Conservation (phyloP, 2,113 vertebrate species). For the Nyctibius bracteatus region DNA sequence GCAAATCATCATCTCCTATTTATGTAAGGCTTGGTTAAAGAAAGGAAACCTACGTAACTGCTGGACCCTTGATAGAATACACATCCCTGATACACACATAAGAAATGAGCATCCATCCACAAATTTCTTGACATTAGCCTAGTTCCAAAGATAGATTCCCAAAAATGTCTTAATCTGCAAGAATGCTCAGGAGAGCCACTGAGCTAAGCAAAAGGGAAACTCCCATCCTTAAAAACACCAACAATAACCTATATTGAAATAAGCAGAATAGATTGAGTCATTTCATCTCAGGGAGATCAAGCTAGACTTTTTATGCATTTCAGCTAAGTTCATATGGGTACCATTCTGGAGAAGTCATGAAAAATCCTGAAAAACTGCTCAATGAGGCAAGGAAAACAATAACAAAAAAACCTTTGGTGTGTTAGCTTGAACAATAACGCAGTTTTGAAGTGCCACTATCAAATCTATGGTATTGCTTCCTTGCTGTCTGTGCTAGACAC, state of each 20-base stretch:
- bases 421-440: background rate
- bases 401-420: background rate
- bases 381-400: background rate
- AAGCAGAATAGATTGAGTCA: background rate
- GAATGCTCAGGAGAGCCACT: background rate
- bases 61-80: background rate
- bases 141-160: background rate
- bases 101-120: background rate
- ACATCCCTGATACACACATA: background rate
- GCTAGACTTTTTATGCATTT: background rate
- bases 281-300: background rate
- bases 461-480: slow-evolving; percentile 21
- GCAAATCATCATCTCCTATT: background rate
- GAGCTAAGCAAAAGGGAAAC: background rate
- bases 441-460: slow-evolving; percentile 11
- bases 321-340: background rate
- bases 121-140: background rate
- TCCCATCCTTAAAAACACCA: background rate
- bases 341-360: background rate
- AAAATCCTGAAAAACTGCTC: background rate
- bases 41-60: background rate
- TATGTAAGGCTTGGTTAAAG: background rate
- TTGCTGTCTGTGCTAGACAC: background rate
- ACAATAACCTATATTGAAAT: background rate
- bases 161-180: background rate